Base-by-base conservation (phyloP, 2,888 invertebrate species). In the Stegophylla sp. region DNA sequence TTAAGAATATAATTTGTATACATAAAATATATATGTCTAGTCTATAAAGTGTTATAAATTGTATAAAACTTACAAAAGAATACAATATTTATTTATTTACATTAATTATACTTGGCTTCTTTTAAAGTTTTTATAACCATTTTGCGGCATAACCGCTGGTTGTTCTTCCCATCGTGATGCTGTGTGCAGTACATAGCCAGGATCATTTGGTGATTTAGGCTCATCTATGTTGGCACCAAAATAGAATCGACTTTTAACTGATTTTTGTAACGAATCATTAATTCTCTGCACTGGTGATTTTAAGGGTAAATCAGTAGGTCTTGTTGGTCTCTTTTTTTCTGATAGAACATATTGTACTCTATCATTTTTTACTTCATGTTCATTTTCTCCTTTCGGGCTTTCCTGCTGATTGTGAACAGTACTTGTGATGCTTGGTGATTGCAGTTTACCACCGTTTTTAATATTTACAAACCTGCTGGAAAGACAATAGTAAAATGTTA, bases 111-210 rank as follows among this genome's bases (percentile, higher is more conserved):
- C 79, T 79, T 79, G 79, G 71, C 79, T 79, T 61, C 79, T 79
- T 71, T 71, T 79, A 48, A 71, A 79, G 34, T 79, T 45, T 69
- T 82, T 82, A 17, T 59, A 74, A 53, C 51, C 59, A n/a, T 51
- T 66, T 12, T 66, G 66, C 1, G 63, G 26, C 15, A 26, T 9
- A 9, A 15, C 45, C 15, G 61, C 28, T 12, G 79, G 75, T 41
- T 83, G 66, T 66, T 83, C 83, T 3, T 87, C 87, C 92, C 92
- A 92, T 84, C 90, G 89, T 83, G 90, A 90, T 0, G 91, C 92
- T 0, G 92, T 90, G 85, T 92, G 92, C 84, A 91, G 90, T 1
- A 93, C 92, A 84, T 90, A 93, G 3, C 92, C 92, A 0, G 92
- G 92, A 86, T 92, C 92, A 0, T 90, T 90, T 0, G 92, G 92